These are phyloP conservation scores for Pseudopleuronectes americanus DNA, from an alignment of 2,797 vertebrate genomes.

Conservation along the genomic window DNA sequence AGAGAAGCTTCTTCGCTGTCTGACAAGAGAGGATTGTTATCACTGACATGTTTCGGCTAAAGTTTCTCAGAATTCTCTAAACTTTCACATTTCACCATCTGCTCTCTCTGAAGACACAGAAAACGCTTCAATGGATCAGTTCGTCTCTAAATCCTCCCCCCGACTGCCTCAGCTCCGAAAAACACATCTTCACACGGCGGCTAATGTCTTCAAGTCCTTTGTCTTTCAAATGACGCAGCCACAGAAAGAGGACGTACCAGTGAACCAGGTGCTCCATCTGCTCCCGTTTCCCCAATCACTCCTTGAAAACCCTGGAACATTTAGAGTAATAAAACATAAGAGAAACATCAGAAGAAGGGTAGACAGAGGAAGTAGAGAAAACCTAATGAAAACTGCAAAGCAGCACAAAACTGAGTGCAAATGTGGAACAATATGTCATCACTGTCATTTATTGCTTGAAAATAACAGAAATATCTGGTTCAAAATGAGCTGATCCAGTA, in stretches of 20 bases:
- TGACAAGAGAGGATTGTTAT: too few species aligned
- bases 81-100: not conserved
- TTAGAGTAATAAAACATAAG: not conserved
- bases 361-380: not conserved
- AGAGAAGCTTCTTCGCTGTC: too few species aligned
- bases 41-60: too few species aligned
- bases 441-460: conserved; percentile 8
- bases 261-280: conserved; percentile 80
- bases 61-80: too few species aligned
- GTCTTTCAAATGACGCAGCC: conserved; percentile 12
- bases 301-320: conserved; percentile 84
- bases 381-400: not conserved
- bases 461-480: conserved; percentile 15
- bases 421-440: not conserved
- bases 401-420: conserved; percentile 12
- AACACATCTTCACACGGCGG: not conserved
- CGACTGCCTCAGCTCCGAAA: not conserved
- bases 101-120: not conserved
- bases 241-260: conserved; percentile 68
- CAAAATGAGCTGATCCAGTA: conserved; percentile 15
- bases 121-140: not conserved
- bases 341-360: not conserved
- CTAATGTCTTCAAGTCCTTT: not conserved
- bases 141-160: conserved; percentile 4
- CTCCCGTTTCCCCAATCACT: conserved; percentile 78